Evolutionary conservation across 2,888 invertebrate genomes (phyloP).

Genomic region (Campopleginae sp.): DNA sequence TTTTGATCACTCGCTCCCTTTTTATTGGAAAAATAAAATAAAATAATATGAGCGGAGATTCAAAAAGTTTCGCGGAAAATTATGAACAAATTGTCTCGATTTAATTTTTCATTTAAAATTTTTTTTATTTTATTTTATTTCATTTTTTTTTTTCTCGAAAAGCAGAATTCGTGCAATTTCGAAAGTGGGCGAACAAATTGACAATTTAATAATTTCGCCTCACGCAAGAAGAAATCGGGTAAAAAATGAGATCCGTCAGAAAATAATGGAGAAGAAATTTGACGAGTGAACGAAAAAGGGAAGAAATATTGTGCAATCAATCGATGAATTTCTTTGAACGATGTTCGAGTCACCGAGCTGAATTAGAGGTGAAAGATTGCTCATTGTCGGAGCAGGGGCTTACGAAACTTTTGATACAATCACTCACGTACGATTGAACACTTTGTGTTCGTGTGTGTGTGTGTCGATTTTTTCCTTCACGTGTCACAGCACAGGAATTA

Average conservation of each 20-base stretch:
- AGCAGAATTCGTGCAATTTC: too few species aligned
- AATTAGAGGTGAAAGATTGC: conserved; percentile 44
- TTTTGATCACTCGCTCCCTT: background rate
- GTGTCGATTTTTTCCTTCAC: conserved; percentile 1
- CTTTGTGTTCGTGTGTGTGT: conserved; percentile 6
- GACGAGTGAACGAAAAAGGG: background rate
- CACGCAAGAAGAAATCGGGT: background rate
- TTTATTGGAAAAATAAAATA: background rate
- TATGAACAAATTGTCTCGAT: too few species aligned
- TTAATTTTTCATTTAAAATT: too few species aligned
- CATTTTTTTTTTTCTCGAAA: too few species aligned
- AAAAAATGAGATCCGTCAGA: background rate
- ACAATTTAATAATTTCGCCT: too few species aligned
- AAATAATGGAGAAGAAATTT: background rate
- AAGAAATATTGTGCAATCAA: background rate
- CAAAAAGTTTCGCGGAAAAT: too few species aligned
- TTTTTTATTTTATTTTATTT: too few species aligned
- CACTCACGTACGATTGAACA: conserved; percentile 41
- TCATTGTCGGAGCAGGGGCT: background rate
- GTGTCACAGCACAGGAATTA: conserved; percentile 9
- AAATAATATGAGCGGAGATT: background rate
- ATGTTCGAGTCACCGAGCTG: conserved; percentile 24
- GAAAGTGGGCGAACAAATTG: too few species aligned
- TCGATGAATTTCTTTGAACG: conserved; percentile 16
- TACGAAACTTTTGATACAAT: conserved; percentile 46